Base-by-base conservation (phyloP, 2,113 vertebrate species). In the Prochilodus magdalenae region DNA sequence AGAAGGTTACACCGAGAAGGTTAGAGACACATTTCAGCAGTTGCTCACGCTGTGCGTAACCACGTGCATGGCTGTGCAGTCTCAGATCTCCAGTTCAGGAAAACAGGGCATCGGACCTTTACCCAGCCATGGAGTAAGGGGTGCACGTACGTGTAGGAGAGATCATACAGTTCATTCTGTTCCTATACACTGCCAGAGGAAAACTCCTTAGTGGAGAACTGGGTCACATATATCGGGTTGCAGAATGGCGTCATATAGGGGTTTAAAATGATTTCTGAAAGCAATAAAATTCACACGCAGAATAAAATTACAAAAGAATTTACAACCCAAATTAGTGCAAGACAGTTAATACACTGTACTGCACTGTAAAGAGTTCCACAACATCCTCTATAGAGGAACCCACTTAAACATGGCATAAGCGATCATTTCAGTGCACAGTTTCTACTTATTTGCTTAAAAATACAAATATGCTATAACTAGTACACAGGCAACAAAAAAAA, bases 1-100 rank as follows among this genome's bases (percentile, higher is more conserved):
- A 44, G 40, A 71, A 30, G 72, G 76, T 26, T 16, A 75, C 57
- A 57, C 57, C 71, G 65, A 11, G 55, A 65, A 62, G 59, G 59
- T 20, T 26, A 49, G 59, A 2, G 30, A 24, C 20, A 26, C 30
- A 20, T n/a, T 16, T 15, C 30, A 20, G 59, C 36, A 27, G 49
- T 16, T 51, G 7, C 49, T 51, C 7, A 16, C 13, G 14, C 49
- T n/a, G 29, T 62, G 26, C 14, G 26, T 40, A 57, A 57, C 55
- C 24, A 20, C 57, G 73, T 33, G 53, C 59, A 27, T 24, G 26
- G 49, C 16, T 18, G 12, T 29, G 49, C 4, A 5, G 0, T 18
- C 8, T 20, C 1, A 4, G 11, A n/a, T 44, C 16, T 13, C 33
- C 2, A 26, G 1, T 4, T 70, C 2, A 44, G 33, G 3, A 18